Percentiles rank a stretch among this genome's conserved stretches.
Conservation (phyloP, 2,888 invertebrate species). For the Epistrophe grossulariae region DNA sequence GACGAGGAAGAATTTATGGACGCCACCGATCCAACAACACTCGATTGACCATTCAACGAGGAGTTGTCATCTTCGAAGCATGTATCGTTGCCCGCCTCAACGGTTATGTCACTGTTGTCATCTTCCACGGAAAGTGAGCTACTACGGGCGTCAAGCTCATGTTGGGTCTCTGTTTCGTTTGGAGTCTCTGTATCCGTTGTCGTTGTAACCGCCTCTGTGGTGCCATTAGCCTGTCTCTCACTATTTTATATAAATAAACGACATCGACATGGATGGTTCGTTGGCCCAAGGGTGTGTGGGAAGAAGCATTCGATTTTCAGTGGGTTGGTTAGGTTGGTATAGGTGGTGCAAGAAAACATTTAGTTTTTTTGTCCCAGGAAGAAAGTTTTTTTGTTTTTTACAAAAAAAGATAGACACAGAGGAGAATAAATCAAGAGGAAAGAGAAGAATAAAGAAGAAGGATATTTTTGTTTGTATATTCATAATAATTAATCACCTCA, state of each 20-base stretch:
- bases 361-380: conserved; percentile 37
- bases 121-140: conserved; percentile 83
- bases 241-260: conserved; percentile 49
- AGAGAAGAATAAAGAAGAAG: conserved; percentile 47
- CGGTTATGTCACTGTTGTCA: conserved; percentile 83
- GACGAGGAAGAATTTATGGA: conserved; percentile 61
- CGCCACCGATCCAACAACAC: conserved; percentile 78
- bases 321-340: conserved; percentile 38
- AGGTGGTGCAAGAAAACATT: conserved; percentile 39
- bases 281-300: conserved; percentile 3
- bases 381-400: conserved; percentile 37
- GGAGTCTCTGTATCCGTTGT: conserved; percentile 79
- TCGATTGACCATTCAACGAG: conserved; percentile 81
- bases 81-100: conserved; percentile 81
- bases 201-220: conserved; percentile 79
- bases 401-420: conserved; percentile 27
- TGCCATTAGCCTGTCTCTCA: conserved; percentile 78
- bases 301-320: conserved; percentile 12
- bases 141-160: conserved; percentile 78
- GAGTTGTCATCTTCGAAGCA: conserved; percentile 82
- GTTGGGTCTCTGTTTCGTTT: conserved; percentile 78
- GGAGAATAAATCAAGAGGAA: conserved; percentile 48
- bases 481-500: conserved; percentile 6
- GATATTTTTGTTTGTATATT: conserved; percentile 24
- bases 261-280: not conserved